Evolutionary conservation across 2,797 vertebrate species (phyloP).

Genomic region (Hipposideros larvatus): DNA sequence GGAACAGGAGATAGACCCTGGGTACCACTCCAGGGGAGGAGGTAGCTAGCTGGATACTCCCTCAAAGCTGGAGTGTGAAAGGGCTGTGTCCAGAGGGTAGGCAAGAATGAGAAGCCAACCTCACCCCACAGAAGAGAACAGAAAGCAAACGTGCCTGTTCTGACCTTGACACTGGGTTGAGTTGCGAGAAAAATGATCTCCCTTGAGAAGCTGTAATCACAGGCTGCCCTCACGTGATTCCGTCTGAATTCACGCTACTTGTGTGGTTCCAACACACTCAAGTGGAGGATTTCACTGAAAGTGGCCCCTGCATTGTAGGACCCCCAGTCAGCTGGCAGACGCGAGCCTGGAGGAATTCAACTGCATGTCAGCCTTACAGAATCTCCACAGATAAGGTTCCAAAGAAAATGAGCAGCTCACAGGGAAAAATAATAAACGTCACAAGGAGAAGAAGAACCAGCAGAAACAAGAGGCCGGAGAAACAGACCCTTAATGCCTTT

Average conservation of each 20-base stretch:
- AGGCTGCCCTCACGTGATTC: neutral
- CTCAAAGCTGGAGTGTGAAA: neutral
- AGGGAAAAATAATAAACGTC: neutral
- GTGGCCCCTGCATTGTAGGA: neutral
- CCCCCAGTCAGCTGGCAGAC: neutral
- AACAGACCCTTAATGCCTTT: neutral
- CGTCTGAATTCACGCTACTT: neutral
- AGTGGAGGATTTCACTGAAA: neutral
- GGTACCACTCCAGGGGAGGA: fast-evolving
- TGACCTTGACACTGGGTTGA: neutral
- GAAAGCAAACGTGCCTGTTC: neutral
- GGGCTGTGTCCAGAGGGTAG: neutral
- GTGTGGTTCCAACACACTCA: neutral
- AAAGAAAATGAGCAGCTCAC: neutral
- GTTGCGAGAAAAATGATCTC: neutral
- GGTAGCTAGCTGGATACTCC: fast-evolving
- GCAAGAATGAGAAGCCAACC: neutral
- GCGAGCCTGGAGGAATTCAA: neutral
- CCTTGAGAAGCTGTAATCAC: neutral
- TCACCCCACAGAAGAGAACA: neutral
- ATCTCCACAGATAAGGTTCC: neutral
- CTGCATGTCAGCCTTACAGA: neutral
- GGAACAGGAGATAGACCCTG: neutral
- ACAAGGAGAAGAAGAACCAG: neutral
- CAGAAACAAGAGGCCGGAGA: neutral